These are phyloP conservation scores for Eciton burchellii DNA, from an alignment of 1,140 invertebrate genomes.

Conservation along the genomic window DNA sequence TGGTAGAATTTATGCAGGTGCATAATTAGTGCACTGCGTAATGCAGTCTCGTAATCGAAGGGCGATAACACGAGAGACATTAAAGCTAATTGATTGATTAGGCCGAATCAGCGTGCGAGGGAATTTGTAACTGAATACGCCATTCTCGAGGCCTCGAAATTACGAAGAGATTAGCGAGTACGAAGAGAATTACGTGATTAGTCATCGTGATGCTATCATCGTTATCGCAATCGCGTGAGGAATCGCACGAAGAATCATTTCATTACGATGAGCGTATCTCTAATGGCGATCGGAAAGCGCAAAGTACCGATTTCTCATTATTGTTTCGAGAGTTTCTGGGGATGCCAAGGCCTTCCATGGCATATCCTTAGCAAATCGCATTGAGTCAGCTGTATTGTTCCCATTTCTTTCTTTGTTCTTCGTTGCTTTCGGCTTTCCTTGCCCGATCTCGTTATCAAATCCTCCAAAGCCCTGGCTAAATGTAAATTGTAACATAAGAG, in stretches of 20 bases:
- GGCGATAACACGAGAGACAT: too few species aligned
- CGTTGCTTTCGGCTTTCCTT: conserved; percentile 22
- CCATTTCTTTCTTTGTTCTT: conserved; percentile 18
- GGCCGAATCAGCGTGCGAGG: too few species aligned
- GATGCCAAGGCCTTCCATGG: conserved; percentile 46
- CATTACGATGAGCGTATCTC: not conserved
- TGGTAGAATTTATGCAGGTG: not conserved
- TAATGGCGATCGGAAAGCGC: not conserved
- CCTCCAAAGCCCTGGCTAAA: conserved; percentile 37
- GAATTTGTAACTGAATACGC: too few species aligned
- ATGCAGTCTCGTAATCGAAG: too few species aligned
- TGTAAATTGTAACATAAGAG: not conserved
- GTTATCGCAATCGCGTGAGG: not conserved
- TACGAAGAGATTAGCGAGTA: too few species aligned
- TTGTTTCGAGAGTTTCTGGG: not conserved
- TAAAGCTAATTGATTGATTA: too few species aligned
- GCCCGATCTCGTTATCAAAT: conserved; percentile 34
- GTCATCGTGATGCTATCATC: not conserved
- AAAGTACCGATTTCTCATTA: conserved; percentile 39
- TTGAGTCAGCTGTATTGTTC: conserved; percentile 53
- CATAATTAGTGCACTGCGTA: too few species aligned
- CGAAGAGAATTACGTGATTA: not conserved
- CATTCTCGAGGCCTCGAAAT: too few species aligned
- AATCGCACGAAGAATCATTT: not conserved
- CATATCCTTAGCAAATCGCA: conserved; percentile 55